Percentiles rank a stretch among this genome's conserved stretches.
These are phyloP conservation scores for Ciona savignyi DNA, from an alignment of 23 tunicate genomes.

Conservation along the genomic window DNA sequence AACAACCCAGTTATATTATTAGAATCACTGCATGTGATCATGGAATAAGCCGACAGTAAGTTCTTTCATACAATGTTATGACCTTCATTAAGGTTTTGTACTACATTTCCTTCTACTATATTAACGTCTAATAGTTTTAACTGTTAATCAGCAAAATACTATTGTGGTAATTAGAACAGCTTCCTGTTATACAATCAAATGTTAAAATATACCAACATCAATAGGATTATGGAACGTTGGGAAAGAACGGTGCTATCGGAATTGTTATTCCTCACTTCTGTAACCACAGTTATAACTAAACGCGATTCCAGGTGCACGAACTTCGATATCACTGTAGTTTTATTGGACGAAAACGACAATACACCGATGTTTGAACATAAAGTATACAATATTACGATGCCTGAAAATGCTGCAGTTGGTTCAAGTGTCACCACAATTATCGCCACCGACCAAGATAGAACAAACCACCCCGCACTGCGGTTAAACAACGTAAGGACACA, in stretches of 20 bases:
- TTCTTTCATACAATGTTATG: not conserved
- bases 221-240: too few relatives aligned
- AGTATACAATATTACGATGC: constrained; percentile 8
- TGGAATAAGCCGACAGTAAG: constrained; percentile 34
- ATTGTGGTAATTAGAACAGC: too few relatives aligned
- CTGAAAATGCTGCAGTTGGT: constrained; percentile 31
- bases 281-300: not conserved
- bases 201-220: too few relatives aligned
- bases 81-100: not conserved
- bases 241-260: too few relatives aligned
- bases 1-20: constrained; percentile 9
- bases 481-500: constrained; percentile 25
- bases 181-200: too few relatives aligned
- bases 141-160: too few relatives aligned
- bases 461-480: constrained; percentile 10
- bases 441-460: constrained; percentile 37
- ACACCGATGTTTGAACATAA: constrained; percentile 23
- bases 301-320: constrained; percentile 32
- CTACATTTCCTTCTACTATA: not conserved
- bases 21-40: constrained; percentile 45
- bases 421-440: constrained; percentile 37
- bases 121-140: too few relatives aligned
- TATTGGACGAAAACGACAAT: constrained; percentile 59
- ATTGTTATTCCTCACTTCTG: too few relatives aligned
- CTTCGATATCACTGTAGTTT: constrained; percentile 12